Conservation (phyloP, 37 sponge, comb jelly and placozoan genomes). For the Theonella swinhoei region DNA sequence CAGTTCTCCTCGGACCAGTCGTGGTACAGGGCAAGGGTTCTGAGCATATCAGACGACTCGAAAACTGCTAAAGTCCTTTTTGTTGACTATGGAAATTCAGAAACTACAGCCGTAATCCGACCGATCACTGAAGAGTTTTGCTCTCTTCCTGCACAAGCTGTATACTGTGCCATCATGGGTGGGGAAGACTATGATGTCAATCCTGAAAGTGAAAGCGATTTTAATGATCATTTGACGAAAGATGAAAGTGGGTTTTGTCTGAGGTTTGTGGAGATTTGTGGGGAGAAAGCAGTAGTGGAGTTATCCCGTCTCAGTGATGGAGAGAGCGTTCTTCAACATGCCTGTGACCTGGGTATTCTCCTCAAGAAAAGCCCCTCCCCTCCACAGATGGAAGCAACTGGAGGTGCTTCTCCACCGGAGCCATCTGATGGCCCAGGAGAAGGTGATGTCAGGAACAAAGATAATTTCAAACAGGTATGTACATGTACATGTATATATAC, state of each 20-base stretch:
- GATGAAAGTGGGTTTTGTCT: conserved; percentile 39
- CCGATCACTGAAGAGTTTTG: conserved; percentile 16
- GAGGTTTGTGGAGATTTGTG: conserved; percentile 8
- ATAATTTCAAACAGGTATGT: neutral
- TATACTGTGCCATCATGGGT: conserved; percentile 34
- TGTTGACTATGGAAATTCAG: conserved; percentile 84
- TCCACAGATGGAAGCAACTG: no score
- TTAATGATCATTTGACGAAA: conserved; percentile 26
- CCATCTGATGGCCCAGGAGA: no score
- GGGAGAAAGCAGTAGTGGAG: conserved; percentile 10
- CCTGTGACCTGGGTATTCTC: neutral
- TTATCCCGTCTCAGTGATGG: neutral
- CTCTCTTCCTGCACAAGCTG: conserved; percentile 51
- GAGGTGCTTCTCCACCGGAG: no score
- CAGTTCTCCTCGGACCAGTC: conserved; percentile 64
- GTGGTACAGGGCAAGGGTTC: conserved; percentile 76
- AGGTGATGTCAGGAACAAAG: neutral
- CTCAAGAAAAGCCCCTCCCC: no score
- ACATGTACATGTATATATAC: neutral
- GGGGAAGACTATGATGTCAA: conserved; percentile 4
- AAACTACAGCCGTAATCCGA: neutral
- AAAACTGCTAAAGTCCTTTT: conserved; percentile 35
- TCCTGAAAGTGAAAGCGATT: neutral
- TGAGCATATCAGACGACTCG: neutral
- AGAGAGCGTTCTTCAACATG: neutral